phyloP scores from a whole-genome alignment of 2,797 vertebrate genomes.

The Vultur gryphus region DNA sequence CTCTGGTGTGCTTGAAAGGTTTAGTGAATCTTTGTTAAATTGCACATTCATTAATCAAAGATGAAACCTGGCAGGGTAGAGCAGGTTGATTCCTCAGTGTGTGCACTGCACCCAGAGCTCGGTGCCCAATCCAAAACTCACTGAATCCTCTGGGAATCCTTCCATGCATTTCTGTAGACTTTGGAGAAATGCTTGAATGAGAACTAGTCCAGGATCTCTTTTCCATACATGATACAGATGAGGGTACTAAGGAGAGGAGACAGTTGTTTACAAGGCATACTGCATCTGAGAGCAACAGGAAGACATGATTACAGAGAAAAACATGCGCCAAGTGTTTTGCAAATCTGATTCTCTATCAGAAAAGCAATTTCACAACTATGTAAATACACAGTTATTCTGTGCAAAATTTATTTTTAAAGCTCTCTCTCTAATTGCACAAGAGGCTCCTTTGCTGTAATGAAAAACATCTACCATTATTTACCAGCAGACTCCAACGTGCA shows the following conservation, averaged over 20 bases:
- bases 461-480: slow-evolving; percentile 13
- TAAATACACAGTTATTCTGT: slow-evolving; percentile 4
- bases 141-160: background rate
- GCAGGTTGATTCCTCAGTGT: background rate
- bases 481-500: background rate
- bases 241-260: background rate
- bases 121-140: background rate
- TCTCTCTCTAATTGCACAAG: slow-evolving; percentile 21
- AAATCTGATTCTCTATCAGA: slow-evolving; percentile 42
- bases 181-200: background rate
- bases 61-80: background rate
- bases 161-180: background rate
- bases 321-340: background rate
- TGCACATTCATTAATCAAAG: background rate
- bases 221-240: background rate
- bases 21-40: background rate
- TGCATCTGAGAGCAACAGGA: background rate
- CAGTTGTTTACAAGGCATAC: background rate
- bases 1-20: background rate
- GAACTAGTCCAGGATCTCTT: background rate
- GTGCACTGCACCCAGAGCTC: background rate
- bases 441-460: slow-evolving; percentile 9
- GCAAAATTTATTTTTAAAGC: background rate
- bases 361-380: slow-evolving; percentile 13
- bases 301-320: background rate